Evolutionary conservation across 1,140 invertebrate species (phyloP).

Genomic region (Rhagoletis zephyria): DNA sequence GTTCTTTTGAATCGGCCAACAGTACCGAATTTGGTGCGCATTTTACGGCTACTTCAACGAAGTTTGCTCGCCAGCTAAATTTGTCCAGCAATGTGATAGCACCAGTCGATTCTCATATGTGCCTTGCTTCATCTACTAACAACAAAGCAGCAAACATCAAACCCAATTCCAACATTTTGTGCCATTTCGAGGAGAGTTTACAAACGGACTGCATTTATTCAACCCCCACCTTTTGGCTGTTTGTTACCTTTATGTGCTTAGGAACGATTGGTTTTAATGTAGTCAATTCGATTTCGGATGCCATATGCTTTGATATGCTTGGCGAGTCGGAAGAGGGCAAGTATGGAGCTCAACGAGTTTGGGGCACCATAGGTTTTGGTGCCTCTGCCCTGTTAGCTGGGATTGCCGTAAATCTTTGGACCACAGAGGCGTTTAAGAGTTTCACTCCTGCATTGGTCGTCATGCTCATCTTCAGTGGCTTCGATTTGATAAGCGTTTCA

Average conservation of each 20-base stretch:
- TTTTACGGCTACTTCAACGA: slow-evolving; percentile 30
- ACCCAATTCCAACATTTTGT: not conserved
- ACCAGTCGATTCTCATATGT: not conserved
- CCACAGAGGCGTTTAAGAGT: slow-evolving; percentile 75
- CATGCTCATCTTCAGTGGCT: slow-evolving; percentile 76
- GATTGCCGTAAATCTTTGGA: slow-evolving; percentile 77
- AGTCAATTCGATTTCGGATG: slow-evolving; percentile 83
- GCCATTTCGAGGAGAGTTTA: not conserved
- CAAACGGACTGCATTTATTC: slow-evolving; percentile 74
- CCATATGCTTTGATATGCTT: slow-evolving; percentile 86
- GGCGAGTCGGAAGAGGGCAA: slow-evolving; percentile 78
- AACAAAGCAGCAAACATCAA: not conserved
- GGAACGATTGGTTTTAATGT: slow-evolving; percentile 85
- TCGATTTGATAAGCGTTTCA: slow-evolving; percentile 80
- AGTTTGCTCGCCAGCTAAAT: not conserved
- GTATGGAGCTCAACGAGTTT: slow-evolving; percentile 84
- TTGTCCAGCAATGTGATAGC: slow-evolving; percentile 24
- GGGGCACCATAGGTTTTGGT: slow-evolving; percentile 85
- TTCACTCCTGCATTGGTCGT: slow-evolving; percentile 82
- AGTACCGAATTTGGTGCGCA: slow-evolving; percentile 20
- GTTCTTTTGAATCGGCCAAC: not conserved
- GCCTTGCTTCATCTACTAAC: not conserved
- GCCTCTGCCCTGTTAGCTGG: slow-evolving; percentile 80
- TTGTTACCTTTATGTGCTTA: slow-evolving; percentile 80
- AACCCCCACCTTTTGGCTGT: slow-evolving; percentile 80